A percentile compares a stretch with the other conserved stretches of the same genome.
phyloP scores from a whole-genome alignment of 2,888 invertebrate species.

The Polyommatus icarus region DNA sequence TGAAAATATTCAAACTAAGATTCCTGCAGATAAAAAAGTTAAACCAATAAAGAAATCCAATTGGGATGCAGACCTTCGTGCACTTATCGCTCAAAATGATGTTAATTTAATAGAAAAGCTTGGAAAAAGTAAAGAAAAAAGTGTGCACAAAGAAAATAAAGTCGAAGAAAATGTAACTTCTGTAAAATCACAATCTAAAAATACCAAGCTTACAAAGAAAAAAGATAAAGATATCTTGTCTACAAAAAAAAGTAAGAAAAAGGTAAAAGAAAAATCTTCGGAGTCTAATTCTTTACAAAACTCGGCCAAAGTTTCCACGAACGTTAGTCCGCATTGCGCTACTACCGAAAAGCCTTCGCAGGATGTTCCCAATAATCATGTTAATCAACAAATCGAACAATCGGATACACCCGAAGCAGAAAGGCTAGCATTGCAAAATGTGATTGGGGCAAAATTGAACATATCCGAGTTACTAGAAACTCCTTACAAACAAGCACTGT shows the following conservation, averaged over 20 bases:
- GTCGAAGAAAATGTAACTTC: conserved; percentile 30
- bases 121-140: conserved; percentile 42
- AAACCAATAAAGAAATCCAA: conserved; percentile 49
- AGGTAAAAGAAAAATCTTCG: conserved; percentile 44
- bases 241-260: conserved; percentile 45
- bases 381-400: conserved; percentile 50
- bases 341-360: conserved; percentile 31
- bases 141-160: conserved; percentile 43
- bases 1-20: conserved; percentile 43
- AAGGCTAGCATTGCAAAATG: conserved; percentile 64
- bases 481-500: conserved; percentile 77
- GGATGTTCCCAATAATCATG: conserved; percentile 41
- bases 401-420: conserved; percentile 70
- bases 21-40: conserved; percentile 43
- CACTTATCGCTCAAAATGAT: conserved; percentile 48
- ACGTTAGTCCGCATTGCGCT: conserved; percentile 50
- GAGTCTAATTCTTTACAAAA: conserved; percentile 45
- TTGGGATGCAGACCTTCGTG: conserved; percentile 70
- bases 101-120: conserved; percentile 31
- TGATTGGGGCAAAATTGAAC: conserved; percentile 68
- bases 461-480: conserved; percentile 79
- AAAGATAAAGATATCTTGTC: conserved; percentile 33
- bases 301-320: conserved; percentile 59
- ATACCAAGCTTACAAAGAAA: conserved; percentile 36
- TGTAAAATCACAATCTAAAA: conserved; percentile 27